A percentile compares a stretch with the other conserved stretches of the same genome.
These are phyloP conservation scores for Piprites chloris DNA, from an alignment of 2,113 vertebrate species.

Conservation along the genomic window DNA sequence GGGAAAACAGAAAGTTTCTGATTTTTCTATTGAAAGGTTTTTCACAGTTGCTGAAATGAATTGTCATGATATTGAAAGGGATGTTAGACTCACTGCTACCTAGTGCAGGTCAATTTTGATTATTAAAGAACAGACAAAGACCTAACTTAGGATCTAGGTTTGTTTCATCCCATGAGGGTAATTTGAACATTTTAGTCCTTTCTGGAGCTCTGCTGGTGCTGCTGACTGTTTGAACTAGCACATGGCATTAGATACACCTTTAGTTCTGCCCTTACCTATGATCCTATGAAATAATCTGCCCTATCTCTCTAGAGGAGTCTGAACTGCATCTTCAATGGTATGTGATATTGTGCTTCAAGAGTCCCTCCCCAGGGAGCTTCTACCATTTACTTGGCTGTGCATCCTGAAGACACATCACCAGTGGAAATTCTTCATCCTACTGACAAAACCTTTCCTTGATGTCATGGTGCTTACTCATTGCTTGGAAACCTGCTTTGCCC, in stretches of 20 bases:
- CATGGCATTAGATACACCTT: background rate
- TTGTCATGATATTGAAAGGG: background rate
- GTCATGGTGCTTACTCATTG: slow-evolving; percentile 34
- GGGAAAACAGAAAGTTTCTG: background rate
- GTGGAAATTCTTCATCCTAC: background rate
- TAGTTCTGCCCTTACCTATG: background rate
- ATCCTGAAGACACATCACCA: background rate
- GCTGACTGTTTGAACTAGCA: background rate
- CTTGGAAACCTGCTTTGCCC: slow-evolving; percentile 44
- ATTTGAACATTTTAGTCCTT: background rate
- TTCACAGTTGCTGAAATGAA: background rate
- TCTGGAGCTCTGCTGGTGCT: background rate
- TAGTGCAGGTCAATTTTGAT: background rate
- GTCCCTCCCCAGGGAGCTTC: background rate
- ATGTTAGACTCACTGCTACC: background rate
- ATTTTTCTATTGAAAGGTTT: background rate
- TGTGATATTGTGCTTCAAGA: background rate
- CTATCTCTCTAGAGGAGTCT: background rate
- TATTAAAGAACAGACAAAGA: background rate
- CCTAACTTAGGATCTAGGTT: background rate
- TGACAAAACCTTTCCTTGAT: slow-evolving; percentile 38
- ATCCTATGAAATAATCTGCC: background rate
- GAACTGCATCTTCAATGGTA: background rate
- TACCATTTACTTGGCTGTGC: background rate
- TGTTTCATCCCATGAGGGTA: background rate